These are phyloP conservation scores for Marisa cornuarietis DNA, from an alignment of 1,140 invertebrate genomes.

Conservation along the genomic window DNA sequence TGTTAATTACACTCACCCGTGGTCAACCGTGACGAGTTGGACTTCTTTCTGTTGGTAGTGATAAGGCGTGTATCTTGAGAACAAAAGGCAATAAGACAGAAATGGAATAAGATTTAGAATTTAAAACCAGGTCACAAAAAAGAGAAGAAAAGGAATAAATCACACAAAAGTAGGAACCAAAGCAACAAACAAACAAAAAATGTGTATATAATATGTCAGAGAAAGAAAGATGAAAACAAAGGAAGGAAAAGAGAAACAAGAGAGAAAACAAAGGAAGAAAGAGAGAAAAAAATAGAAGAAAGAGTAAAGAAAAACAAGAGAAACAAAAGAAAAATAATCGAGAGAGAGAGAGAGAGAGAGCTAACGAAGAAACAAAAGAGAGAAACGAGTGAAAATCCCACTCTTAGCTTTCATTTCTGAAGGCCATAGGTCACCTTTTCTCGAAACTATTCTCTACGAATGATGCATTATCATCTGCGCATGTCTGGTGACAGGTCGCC, in stretches of 20 bases:
- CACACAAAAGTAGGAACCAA: too few species aligned
- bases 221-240: not conserved
- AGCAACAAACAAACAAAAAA: not conserved
- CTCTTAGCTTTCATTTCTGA: not conserved
- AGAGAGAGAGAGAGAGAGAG: too few species aligned
- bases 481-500: constrained; percentile 26
- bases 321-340: not conserved
- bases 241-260: not conserved
- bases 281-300: not conserved
- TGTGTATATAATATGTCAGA: not conserved
- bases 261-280: not conserved
- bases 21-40: too few species aligned
- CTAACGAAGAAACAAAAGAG: too few species aligned
- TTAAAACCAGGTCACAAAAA: too few species aligned
- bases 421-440: too few species aligned
- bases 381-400: not conserved
- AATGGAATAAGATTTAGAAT: too few species aligned
- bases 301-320: not conserved
- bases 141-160: too few species aligned
- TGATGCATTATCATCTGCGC: not conserved
- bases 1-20: too few species aligned
- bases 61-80: too few species aligned
- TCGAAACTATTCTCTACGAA: not conserved
- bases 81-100: too few species aligned
- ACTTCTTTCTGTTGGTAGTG: too few species aligned